Percentiles rank a stretch among this genome's conserved stretches.
Evolutionary conservation across 2,888 invertebrate species (phyloP).

Genomic region (Hydroisotoma schaefferi): DNA sequence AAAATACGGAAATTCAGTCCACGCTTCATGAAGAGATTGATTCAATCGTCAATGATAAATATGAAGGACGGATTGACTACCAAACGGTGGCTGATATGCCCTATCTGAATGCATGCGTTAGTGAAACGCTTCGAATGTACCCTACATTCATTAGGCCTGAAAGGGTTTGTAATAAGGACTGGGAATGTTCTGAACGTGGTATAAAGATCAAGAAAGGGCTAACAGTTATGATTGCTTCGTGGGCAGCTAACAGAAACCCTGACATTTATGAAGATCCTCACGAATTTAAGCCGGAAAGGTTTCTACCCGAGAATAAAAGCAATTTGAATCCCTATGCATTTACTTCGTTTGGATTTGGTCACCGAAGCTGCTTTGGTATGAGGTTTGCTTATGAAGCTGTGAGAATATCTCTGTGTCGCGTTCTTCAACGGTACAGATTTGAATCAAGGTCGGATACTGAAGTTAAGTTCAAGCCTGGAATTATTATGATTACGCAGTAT

Average conservation of each 20-base stretch:
- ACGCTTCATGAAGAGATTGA: constrained; percentile 40
- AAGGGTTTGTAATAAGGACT: constrained; percentile 41
- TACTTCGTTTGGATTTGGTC: constrained; percentile 39
- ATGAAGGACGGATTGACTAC: constrained; percentile 26
- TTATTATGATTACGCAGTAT: constrained; percentile 28
- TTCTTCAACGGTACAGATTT: constrained; percentile 32
- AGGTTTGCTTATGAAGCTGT: constrained; percentile 38
- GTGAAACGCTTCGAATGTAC: constrained; percentile 53
- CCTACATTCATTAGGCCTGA: constrained; percentile 48
- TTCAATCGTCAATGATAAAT: constrained; percentile 16
- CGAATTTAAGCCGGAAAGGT: constrained; percentile 38
- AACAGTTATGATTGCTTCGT: constrained; percentile 28
- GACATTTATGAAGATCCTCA: constrained; percentile 38
- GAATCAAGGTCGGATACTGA: constrained; percentile 33
- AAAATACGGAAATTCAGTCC: constrained; percentile 40
- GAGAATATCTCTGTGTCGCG: constrained; percentile 31
- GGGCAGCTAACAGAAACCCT: constrained; percentile 39
- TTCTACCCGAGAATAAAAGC: constrained; percentile 37
- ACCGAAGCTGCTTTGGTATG: constrained; percentile 34
- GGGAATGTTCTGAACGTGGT: constrained; percentile 26
- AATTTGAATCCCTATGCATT: constrained; percentile 29
- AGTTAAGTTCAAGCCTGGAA: constrained; percentile 31
- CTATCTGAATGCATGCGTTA: constrained; percentile 45
- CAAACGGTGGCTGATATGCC: constrained; percentile 50
- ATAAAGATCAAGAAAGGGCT: constrained; percentile 39